phyloP scores from a whole-genome alignment of 2,797 vertebrate species.

The Peromyscus eremicus region DNA sequence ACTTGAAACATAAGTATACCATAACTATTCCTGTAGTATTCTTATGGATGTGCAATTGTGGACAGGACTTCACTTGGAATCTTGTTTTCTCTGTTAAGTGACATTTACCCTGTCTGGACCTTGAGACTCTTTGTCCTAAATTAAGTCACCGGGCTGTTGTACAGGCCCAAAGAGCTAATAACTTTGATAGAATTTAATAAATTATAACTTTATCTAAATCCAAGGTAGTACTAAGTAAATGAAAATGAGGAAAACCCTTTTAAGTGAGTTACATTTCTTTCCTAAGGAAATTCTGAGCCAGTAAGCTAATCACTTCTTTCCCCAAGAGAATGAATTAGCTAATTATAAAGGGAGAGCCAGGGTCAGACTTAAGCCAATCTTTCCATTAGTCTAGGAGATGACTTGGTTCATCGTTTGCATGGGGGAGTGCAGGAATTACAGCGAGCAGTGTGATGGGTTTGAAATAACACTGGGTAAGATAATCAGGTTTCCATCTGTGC shows the following conservation, averaged over 20 bases:
- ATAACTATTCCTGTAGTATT: not conserved
- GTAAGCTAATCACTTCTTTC: conserved; percentile 78
- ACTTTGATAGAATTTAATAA: conserved; percentile 54
- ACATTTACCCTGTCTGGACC: not conserved
- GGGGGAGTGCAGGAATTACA: conserved; percentile 19
- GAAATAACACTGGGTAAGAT: conserved; percentile 44
- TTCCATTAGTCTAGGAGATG: conserved; percentile 68
- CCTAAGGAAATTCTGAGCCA: conserved; percentile 74
- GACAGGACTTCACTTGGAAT: not conserved
- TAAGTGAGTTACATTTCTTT: conserved; percentile 70
- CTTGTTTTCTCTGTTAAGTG: conserved; percentile 47
- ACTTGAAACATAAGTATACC: not conserved
- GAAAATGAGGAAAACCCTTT: conserved; percentile 65
- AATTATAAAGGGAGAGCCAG: conserved; percentile 73
- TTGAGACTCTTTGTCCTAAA: not conserved
- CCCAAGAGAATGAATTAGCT: conserved; percentile 70
- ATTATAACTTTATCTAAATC: conserved; percentile 54
- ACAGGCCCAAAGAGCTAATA: not conserved
- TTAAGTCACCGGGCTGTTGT: not conserved
- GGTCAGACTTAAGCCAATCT: conserved; percentile 78
- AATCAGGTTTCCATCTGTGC: conserved; percentile 59
- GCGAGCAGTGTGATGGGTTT: conserved; percentile 23
- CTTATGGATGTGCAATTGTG: not conserved
- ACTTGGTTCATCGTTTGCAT: conserved; percentile 41
- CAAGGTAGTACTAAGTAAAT: conserved; percentile 45